Base-by-base conservation (phyloP, 2,888 invertebrate genomes). In the Tenthredo scrophulariae region DNA sequence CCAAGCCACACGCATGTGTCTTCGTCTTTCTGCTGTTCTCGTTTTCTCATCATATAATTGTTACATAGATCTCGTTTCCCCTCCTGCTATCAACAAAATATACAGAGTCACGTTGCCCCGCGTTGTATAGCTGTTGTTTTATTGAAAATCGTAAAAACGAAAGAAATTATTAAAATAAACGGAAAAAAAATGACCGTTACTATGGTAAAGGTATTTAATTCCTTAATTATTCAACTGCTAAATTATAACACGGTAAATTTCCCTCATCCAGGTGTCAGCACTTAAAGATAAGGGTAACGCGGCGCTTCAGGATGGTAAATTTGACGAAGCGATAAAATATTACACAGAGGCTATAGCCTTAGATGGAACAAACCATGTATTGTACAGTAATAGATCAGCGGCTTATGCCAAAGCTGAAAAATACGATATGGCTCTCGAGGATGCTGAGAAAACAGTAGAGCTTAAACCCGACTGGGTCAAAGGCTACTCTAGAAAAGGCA, bases 321-420 rank as follows among this genome's bases (percentile, higher is more conserved):
- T 95, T 88, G 96, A 96, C 10, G 97, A 97, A 88, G 98, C 98
- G 0, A 94, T 98, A 83, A 95, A 96, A 87, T 95, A 94, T 89
- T 98, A 98, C 91, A 95, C 97, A 2, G 96, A 97, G 90, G 98
- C 97, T 6, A 97, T 98, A 87, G 94, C 94, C 18, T 92, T 98
- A 86, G 98, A 98, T 92, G 94, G 94, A 0, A 95, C 94, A 58
- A 98, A 98, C 94, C 97, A 98, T 94, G 98, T 98, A 91, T 94
- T 98, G 37, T 98, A 95, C 91, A 98, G 98, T 89, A 98, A 98
- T 93, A 95, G 98, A 84, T 98, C 98, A 0, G 98, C 98, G 7
- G 98, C 98, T 7, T 96, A 97, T 91, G 97, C 97, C 1, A 98
- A 98, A 94, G 95, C 96, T 74, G 96, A 95, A 37, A 95, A 97